Percentiles rank a stretch among this genome's conserved stretches.
Evolutionary conservation across 1,140 invertebrate genomes (phyloP).

Genomic region (Nomia melanderi): DNA sequence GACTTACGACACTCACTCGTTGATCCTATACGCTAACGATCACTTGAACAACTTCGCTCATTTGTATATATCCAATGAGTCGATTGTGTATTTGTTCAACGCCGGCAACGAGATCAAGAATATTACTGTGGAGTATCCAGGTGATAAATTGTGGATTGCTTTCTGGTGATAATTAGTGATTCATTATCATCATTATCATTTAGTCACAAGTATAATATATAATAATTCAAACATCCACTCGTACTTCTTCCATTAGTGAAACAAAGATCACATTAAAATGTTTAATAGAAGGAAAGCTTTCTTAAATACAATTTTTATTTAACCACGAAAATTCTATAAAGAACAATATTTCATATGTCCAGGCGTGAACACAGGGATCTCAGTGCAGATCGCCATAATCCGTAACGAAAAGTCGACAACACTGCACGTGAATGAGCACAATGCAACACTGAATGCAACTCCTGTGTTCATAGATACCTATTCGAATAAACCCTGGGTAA

Average conservation of each 20-base stretch:
- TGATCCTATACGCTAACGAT: conserved; percentile 95
- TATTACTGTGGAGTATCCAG: conserved; percentile 87
- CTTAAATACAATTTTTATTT: too few relatives aligned
- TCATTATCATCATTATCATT: too few relatives aligned
- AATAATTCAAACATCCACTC: too few relatives aligned
- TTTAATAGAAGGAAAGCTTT: too few relatives aligned
- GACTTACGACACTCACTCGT: conserved; percentile 90
- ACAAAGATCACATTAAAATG: too few relatives aligned
- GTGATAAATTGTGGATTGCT: conserved; percentile 62
- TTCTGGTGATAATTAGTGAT: too few relatives aligned
- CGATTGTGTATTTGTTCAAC: conserved; percentile 92
- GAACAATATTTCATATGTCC: background rate
- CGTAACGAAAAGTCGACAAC: conserved; percentile 87
- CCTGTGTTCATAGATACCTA: conserved; percentile 88
- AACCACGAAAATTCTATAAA: background rate
- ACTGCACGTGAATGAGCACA: conserved; percentile 91
- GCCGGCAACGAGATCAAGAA: conserved; percentile 90
- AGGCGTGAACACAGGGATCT: conserved; percentile 89
- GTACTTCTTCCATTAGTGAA: too few relatives aligned
- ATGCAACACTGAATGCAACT: conserved; percentile 86
- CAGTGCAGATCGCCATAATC: conserved; percentile 92
- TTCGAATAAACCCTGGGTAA: conserved; percentile 91
- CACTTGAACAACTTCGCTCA: conserved; percentile 97
- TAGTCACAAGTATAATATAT: too few relatives aligned
- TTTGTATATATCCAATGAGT: conserved; percentile 90